Conservation (phyloP, 53 echinoderm and acorn worm genomes). For the Echinarachnius parma region DNA sequence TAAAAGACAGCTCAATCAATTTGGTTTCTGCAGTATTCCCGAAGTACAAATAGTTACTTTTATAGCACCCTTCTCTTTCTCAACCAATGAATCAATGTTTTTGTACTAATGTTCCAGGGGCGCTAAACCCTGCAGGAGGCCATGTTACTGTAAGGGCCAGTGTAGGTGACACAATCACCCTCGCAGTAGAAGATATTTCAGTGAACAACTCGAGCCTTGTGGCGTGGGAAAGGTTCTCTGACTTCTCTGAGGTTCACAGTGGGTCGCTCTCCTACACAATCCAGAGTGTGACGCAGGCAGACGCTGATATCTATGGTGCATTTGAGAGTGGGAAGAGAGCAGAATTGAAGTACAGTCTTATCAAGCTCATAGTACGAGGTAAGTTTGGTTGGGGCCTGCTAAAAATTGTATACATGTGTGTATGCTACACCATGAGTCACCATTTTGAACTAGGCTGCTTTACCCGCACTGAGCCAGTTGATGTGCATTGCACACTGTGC, state of each 20-base stretch:
- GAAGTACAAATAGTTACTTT: too few relatives aligned
- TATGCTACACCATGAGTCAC: too few relatives aligned
- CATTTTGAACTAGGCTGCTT: too few relatives aligned
- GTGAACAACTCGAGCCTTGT: background rate
- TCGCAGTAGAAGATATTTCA: background rate
- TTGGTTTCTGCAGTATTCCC: too few relatives aligned
- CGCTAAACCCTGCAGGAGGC: slow-evolving; percentile 14
- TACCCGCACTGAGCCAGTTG: too few relatives aligned
- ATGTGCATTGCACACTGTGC: too few relatives aligned
- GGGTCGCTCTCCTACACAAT: slow-evolving; percentile 21
- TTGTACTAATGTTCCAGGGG: too few relatives aligned
- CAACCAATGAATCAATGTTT: too few relatives aligned
- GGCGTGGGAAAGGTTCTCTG: slow-evolving; percentile 23
- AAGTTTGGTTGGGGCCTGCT: background rate
- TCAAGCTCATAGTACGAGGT: slow-evolving; percentile 35
- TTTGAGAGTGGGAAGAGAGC: slow-evolving; percentile 21
- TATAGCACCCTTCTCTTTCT: too few relatives aligned
- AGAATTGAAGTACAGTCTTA: slow-evolving; percentile 25
- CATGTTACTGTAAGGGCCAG: slow-evolving; percentile 24
- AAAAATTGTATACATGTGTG: too few relatives aligned
- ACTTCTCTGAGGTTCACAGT: slow-evolving; percentile 11
- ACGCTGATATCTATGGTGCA: slow-evolving; percentile 25
- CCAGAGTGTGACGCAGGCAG: background rate
- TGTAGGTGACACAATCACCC: slow-evolving; percentile 15
- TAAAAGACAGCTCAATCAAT: too few relatives aligned